Evolutionary conservation across 2,888 invertebrate genomes (phyloP), one percentile per base, ranked within the genome.

Genomic region (Pristionchus entomophagus): DNA sequence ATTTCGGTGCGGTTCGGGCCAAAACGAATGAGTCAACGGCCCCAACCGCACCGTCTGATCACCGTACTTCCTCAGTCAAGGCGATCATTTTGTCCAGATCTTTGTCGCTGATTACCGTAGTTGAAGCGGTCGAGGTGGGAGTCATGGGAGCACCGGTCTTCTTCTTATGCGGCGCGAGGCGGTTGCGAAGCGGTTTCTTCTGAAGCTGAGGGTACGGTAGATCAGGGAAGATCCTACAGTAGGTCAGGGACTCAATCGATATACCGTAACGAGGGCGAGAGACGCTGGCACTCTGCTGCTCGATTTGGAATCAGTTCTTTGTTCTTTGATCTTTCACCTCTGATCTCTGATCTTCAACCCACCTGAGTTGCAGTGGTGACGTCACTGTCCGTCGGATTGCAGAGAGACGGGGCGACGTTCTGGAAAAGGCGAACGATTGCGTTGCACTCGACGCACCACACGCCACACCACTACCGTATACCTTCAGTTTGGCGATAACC

Each of bases 51-150:
- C 69, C 69, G 69, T 38, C 38, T 12, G 3, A 19, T 69, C 69
- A 19, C n/a, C 69, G 32, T 69, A 69, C 69, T 69, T 69, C n/a
- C 38, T 38, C 41, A 22, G 8, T 41, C 69, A 38, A 19, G 4
- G n/a, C 38, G 22, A 69, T 69, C 38, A 19, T 17, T 41, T 12
- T 10, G n/a, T 69, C 69, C 38, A 73, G 73, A 73, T 73, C 73
- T 12, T 45, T 73, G 73, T 45, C 65, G 45, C 69, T 69, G 69
- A 73, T 73, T 73, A 73, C 73, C 73, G 73, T 73, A 73, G 73
- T 69, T 38, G 69, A 69, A 4, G 69, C 0, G 73, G 73, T 45
- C 41, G 41, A 38, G 38, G 73, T 45, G 41, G 56, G 17, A 8
- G 73, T 4, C 5, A 41, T n/a, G 38, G 73, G 41, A 22, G 38